Evolutionary conservation across 1,140 invertebrate species (phyloP), one percentile per base, ranked within the genome.

Genomic region (Tenebrio molitor): DNA sequence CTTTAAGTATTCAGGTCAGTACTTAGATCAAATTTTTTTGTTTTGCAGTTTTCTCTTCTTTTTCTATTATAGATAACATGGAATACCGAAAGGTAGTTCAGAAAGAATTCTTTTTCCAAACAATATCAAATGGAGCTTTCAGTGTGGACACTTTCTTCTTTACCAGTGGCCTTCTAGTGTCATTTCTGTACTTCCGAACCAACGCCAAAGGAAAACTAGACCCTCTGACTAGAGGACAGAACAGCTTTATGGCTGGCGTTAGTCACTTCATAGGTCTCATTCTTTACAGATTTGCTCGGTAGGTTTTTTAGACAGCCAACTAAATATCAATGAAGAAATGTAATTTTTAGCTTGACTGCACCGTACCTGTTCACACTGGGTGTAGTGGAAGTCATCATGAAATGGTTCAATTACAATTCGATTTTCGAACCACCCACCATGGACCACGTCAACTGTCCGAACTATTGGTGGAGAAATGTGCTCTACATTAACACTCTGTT

Each of bases 121-220:
- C 93, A 0, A 91, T 95, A 23, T 89, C 91, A 8, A 97, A 96
- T 82, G 95, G 93, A 0, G 90, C 93, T 0, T 95, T 95, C 82
- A 95, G 94, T 72, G 95, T 97, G 0, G 95, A 97, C 80, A 95
- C 95, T 0, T 97, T 97, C 84, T 97, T 97, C 86, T 93, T 95
- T 80, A 91, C 93, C 75, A 93, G 92, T 64, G 93, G 93, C 14
- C 87, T 94, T 76, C 85, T 95, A 76, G 92, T 95, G 14, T 91
- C 92, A 6, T 95, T 92, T 80, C 84, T 95, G n/a, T 95, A 93
- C 81, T 94, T 94, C 84, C 86, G 93, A 14, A 93, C 92, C 4
- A 92, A 91, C 77, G 90, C 92, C 10, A 93, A 92, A 80, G 91
- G 92, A 34, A 93, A 92, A 77, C 82, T 94, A 64, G 92, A 93